These are phyloP conservation scores for Bibio marci DNA, from an alignment of 2,888 invertebrate species.

Conservation along the genomic window DNA sequence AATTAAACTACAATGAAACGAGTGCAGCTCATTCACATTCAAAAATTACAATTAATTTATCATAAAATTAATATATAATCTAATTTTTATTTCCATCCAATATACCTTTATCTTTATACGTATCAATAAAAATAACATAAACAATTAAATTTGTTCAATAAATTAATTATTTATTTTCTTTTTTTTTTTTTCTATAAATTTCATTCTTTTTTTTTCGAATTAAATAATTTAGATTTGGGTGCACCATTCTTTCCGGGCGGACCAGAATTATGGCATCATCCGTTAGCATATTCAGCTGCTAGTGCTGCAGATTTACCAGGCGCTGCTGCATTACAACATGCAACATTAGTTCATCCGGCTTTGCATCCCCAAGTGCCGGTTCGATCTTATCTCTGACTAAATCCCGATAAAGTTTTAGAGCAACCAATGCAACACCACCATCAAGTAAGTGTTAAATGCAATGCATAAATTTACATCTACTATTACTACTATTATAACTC, in stretches of 20 bases:
- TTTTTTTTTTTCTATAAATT: too few species aligned
- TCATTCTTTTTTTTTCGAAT: neutral
- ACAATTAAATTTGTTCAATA: too few species aligned
- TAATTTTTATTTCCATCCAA: too few species aligned
- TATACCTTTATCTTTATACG: too few species aligned
- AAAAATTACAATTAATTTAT: too few species aligned
- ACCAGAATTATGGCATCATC: slow-evolving; percentile 89
- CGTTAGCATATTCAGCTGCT: slow-evolving; percentile 58
- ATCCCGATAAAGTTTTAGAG: slow-evolving; percentile 39
- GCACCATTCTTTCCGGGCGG: slow-evolving; percentile 91
- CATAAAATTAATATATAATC: too few species aligned
- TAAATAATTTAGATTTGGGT: slow-evolving; percentile 91
- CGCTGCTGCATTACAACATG: slow-evolving; percentile 64
- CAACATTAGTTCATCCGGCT: slow-evolving; percentile 87
- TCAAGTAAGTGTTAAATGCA: slow-evolving; percentile 24
- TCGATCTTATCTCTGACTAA: slow-evolving; percentile 95
- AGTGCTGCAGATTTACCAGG: slow-evolving; percentile 70
- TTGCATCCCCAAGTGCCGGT: slow-evolving; percentile 96
- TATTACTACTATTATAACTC: too few species aligned
- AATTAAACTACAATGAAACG: too few species aligned
- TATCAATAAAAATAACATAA: too few species aligned
- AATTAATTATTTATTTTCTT: too few species aligned
- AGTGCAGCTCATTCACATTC: too few species aligned
- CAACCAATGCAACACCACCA: slow-evolving; percentile 31
- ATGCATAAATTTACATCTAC: too few species aligned